Evolutionary conservation across 2,797 vertebrate species (phyloP).

Genomic region (Chanos chanos): DNA sequence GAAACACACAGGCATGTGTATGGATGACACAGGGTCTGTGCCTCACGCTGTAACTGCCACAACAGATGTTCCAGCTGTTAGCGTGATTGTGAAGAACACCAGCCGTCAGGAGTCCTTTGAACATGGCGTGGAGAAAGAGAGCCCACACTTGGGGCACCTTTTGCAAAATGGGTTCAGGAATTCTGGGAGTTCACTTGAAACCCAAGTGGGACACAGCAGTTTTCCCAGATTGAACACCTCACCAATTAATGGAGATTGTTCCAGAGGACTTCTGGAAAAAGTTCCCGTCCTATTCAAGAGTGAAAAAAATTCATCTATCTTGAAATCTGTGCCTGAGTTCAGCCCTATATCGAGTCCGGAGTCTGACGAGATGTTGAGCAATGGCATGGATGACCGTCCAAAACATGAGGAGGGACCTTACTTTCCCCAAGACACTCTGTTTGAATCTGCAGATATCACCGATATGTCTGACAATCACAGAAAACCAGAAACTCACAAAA

Average conservation of each 20-base stretch:
- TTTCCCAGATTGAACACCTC: slow-evolving; percentile 81
- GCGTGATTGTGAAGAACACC: slow-evolving; percentile 96
- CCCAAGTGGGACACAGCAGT: slow-evolving; percentile 59
- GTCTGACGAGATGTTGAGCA: slow-evolving; percentile 73
- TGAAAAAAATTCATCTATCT: slow-evolving; percentile 77
- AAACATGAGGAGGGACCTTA: slow-evolving; percentile 73
- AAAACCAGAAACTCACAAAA: slow-evolving; percentile 64
- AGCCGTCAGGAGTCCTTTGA: slow-evolving; percentile 88
- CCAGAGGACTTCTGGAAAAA: slow-evolving; percentile 73
- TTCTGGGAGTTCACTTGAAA: slow-evolving; percentile 66
- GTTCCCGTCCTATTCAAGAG: slow-evolving; percentile 69
- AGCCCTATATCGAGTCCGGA: slow-evolving; percentile 92
- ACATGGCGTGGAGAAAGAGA: slow-evolving; percentile 71
- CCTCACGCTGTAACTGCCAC: slow-evolving; percentile 70
- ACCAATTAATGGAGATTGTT: slow-evolving; percentile 83
- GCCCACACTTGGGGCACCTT: slow-evolving; percentile 68
- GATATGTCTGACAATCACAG: slow-evolving; percentile 68
- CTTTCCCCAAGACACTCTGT: slow-evolving; percentile 71
- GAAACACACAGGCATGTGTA: slow-evolving; percentile 80
- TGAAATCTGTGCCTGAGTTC: slow-evolving; percentile 83
- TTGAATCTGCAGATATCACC: slow-evolving; percentile 67
- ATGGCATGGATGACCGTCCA: slow-evolving; percentile 65
- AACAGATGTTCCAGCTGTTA: slow-evolving; percentile 83
- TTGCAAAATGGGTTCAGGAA: slow-evolving; percentile 86
- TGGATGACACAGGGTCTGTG: slow-evolving; percentile 75